Evolutionary conservation across 2,113 vertebrate species (phyloP).

Genomic region (Gadus chalcogrammus): DNA sequence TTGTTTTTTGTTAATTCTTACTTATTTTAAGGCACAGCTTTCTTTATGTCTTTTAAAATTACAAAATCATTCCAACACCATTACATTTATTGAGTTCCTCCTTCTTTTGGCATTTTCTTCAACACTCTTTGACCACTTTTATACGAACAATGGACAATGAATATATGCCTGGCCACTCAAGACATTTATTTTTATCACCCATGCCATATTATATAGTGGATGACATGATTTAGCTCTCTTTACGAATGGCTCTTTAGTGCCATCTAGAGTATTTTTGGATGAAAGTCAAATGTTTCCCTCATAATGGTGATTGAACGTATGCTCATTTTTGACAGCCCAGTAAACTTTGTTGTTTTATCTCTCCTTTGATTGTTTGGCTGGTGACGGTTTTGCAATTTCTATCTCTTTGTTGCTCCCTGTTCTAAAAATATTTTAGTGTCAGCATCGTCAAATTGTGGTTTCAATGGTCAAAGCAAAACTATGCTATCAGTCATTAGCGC

Average conservation of each 20-base stretch:
- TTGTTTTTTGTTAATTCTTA: constrained; percentile 5
- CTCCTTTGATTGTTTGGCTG: too few species aligned
- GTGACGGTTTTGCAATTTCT: too few species aligned
- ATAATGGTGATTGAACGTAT: too few species aligned
- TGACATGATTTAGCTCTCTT: constrained; percentile 11
- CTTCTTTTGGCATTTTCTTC: constrained; percentile 34
- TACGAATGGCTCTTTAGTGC: constrained; percentile 26
- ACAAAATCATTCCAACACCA: constrained; percentile 29
- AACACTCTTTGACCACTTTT: constrained; percentile 46
- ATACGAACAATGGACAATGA: constrained; percentile 33
- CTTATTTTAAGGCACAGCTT: constrained; percentile 35
- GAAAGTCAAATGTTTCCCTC: constrained; percentile 1
- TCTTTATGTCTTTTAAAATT: constrained; percentile 28
- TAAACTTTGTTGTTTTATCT: too few species aligned
- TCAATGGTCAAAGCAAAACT: neutral
- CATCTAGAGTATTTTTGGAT: constrained; percentile 42
- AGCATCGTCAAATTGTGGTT: neutral
- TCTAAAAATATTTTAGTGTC: neutral
- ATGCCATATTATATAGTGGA: constrained; percentile 16
- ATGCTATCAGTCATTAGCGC: neutral
- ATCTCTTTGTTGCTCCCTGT: too few species aligned
- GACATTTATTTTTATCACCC: constrained; percentile 21
- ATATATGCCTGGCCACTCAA: constrained; percentile 36
- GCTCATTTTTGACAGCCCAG: too few species aligned
- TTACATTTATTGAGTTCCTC: constrained; percentile 21